Percentiles rank a stretch among this genome's conserved stretches.
Conservation (phyloP, 2,888 invertebrate species). For the Megamerina dolium region DNA sequence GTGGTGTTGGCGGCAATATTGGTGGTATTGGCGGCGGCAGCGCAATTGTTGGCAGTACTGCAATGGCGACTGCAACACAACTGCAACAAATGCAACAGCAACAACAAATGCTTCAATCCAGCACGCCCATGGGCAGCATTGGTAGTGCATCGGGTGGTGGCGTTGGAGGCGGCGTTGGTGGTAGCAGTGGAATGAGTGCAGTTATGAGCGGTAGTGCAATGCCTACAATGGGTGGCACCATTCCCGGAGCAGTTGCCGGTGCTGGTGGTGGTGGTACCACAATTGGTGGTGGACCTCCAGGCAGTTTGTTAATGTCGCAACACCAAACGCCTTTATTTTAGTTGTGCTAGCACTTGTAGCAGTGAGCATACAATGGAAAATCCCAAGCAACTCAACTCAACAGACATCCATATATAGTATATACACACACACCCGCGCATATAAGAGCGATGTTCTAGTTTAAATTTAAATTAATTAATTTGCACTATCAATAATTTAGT, state of each 20-base stretch:
- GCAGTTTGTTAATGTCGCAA: conserved; percentile 36
- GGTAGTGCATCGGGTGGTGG: background rate
- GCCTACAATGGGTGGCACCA: conserved; percentile 23
- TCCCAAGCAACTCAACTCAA: too few relatives aligned
- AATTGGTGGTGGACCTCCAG: conserved; percentile 15
- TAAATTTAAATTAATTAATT: too few relatives aligned
- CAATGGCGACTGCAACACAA: conserved; percentile 13
- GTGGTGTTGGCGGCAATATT: conserved; percentile 12
- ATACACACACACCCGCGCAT: too few relatives aligned
- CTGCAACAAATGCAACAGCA: conserved; percentile 22
- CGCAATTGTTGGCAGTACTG: conserved; percentile 21
- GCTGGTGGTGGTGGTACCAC: conserved; percentile 14
- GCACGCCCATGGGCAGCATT: conserved; percentile 25
- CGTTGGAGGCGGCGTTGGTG: conserved; percentile 23
- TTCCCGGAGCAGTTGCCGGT: conserved; percentile 28
- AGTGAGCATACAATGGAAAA: too few relatives aligned
- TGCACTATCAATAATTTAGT: too few relatives aligned
- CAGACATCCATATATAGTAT: too few relatives aligned
- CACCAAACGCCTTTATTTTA: conserved; percentile 37
- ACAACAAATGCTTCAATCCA: conserved; percentile 27
- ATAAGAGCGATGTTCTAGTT: too few relatives aligned
- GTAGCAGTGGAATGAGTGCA: conserved; percentile 17
- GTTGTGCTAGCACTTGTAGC: too few relatives aligned
- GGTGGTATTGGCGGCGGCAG: conserved; percentile 10
- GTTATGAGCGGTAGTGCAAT: conserved; percentile 26